Evolutionary conservation across 2,113 vertebrate species (phyloP), one percentile per base, ranked within the genome.

Genomic region (Formicarius rufipectus): DNA sequence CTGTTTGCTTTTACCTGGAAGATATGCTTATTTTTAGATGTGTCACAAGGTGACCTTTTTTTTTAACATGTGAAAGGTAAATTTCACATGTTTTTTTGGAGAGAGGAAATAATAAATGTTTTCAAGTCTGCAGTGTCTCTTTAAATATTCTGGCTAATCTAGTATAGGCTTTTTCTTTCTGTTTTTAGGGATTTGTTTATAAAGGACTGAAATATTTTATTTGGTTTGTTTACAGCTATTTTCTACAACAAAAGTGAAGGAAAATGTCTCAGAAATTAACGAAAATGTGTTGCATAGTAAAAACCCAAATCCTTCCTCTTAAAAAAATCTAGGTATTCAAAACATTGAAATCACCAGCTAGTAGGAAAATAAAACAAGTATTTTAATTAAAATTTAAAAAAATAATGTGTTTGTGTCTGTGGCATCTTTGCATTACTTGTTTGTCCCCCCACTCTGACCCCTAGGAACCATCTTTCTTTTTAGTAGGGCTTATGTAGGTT

Each of bases 141-240:
- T 96, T 94, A 81, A 96, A 76, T 91, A 78, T 53, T 58, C 64
- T 75, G 71, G 5, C 31, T 37, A 73, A 72, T 33, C 31, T 72
- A 72, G 14, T n/a, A 50, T 80, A 72, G 55, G 27, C 37, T 59
- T 89, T 87, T 92, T 58, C 27, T 45, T 90, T 90, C 58, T 83
- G n/a, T 82, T 96, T 90, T 87, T 67, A 93, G 24, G 74, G 84
- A 22, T 68, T 74, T 91, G 18, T 90, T 93, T 85, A 73, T 84
- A 67, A 93, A 86, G 84, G 73, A 75, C 9, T 86, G 45, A 90
- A 92, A 62, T 89, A 55, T 97, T 97, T 96, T 82, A 33, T 95
- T 97, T 96, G 86, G 89, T 97, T 97, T 97, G 56, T 95, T 96
- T 97, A 96, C 88, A 97, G 80, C 82, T 88, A 87, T 96, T 97